Evolutionary conservation across 2,888 invertebrate species (phyloP), one percentile per base, ranked within the genome.

Genomic region (Trichogramma evanescens): DNA sequence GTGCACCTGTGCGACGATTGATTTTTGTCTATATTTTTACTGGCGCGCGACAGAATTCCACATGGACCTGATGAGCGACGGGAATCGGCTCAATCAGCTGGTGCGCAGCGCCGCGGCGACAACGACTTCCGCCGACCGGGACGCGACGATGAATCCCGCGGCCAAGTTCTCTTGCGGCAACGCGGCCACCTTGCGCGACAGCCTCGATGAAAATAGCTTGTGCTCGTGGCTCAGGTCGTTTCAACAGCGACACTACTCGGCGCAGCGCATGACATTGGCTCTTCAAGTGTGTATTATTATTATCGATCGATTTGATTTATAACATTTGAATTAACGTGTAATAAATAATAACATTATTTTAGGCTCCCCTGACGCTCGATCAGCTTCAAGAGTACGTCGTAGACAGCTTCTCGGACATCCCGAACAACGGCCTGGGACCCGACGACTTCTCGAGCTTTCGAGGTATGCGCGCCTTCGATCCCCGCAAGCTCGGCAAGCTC

Each of bases 141-240:
- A 91, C 56, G 83, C 84, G 42, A 74, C 79, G 3, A 83, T 83
- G 0, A 89, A 89, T 72, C 94, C 91, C 0, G 86, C 82, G 7
- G 76, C 84, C 40, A 89, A 88, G 50, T 95, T 95, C 76, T 82
- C 88, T 8, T 93, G 93, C 91, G 95, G 95, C 66, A 91, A 91
- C 79, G 78, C 87, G 54, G 80, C 83, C 65, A 89, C 91, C 0
- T 78, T 93, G 8, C 82, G 83, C 49, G 88, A 89, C 7, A 81
- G 83, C 61, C 81, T 89, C 10, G 77, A 83, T 6, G 88, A 89
- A 65, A 85, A 87, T 44, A 81, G 81, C 43, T 78, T 95, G 2
- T 85, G 92, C 70, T 74, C 82, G 38, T 81, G 84, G 2, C 82
- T 93, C 5, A 88, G 89, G 67, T 83, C 87, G 59, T 93, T 93